Percentiles rank a stretch among this genome's conserved stretches.
Evolutionary conservation across 53 echinoderm and acorn worm genomes (phyloP).

Genomic region (Holothuria leucospilota): DNA sequence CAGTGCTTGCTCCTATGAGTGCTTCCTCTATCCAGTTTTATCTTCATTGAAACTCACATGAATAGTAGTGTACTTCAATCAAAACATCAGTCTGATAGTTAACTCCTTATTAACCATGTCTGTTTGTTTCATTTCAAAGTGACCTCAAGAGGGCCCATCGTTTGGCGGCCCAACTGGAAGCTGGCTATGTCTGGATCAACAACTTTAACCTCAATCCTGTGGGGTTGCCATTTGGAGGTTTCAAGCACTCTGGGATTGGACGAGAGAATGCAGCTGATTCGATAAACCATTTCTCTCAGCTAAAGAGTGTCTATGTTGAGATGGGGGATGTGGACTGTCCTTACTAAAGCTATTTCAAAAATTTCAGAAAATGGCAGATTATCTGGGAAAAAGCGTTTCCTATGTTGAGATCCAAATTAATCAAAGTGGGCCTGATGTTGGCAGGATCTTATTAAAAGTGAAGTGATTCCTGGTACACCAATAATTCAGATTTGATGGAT

Average conservation of each 20-base stretch:
- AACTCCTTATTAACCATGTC: neutral
- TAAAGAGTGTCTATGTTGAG: slow-evolving; percentile 93
- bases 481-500: too few relatives aligned
- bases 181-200: slow-evolving; percentile 88
- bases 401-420: too few relatives aligned
- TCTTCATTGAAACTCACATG: neutral
- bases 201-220: slow-evolving; percentile 89
- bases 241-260: slow-evolving; percentile 91
- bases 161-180: slow-evolving; percentile 76
- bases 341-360: slow-evolving; percentile 36
- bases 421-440: too few relatives aligned
- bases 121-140: slow-evolving; percentile 61
- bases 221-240: slow-evolving; percentile 94
- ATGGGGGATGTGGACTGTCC: slow-evolving; percentile 94
- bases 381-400: too few relatives aligned
- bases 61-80: neutral
- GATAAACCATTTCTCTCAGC: slow-evolving; percentile 83
- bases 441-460: too few relatives aligned
- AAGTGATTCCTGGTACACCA: too few relatives aligned
- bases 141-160: slow-evolving; percentile 89
- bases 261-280: slow-evolving; percentile 82
- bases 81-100: neutral
- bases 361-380: too few relatives aligned
- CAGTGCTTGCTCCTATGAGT: too few relatives aligned
- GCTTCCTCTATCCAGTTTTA: neutral